Base-by-base conservation (phyloP, 2,113 vertebrate genomes). In the Amblyopsis rosae region DNA sequence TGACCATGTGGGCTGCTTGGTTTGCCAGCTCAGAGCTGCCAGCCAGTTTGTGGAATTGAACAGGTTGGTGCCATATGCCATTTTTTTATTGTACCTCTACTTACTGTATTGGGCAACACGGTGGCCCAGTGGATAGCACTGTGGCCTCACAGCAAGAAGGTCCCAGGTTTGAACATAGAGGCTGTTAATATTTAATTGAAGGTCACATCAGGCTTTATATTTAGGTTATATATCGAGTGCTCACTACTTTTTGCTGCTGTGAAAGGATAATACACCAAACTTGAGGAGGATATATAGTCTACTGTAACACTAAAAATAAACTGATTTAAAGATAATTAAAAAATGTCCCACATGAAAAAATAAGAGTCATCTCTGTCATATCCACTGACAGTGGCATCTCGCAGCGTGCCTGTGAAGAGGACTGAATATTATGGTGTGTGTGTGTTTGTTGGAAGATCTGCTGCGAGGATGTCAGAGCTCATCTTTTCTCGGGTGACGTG, bases 401-500 rank as follows among this genome's bases (percentile, higher is more conserved):
- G 12, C 67, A 72, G 72, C 55, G 64, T 84, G 66, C 65, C 68
- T 70, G 77, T 71, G 79, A 82, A 75, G 62, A 76, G 68, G 80
- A 76, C 45, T 65, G 63, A 66, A 26, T 26, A 26, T 81, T 68
- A 48, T 19, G 63, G 81, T 81, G 73, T 79, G 77, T 81, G 81
- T 81, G 73, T 77, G 77, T 81, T 77, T 83, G 77, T 56, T 26
- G 56, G 74, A 65, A 61, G 64, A 67, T 84, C 13, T 32, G 75
- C 79, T 77, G 62, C 56, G 58, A 79, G 81, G 68, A 79, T 90
- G 89, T 87, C 87, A 82, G 64, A 80, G 72, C 80, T 83, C 80
- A 85, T 89, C 71, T 73, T 13, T 1, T 76, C 51, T 55, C 12
- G 54, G 66, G 81, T 86, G 87, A 83, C 82, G 86, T 33, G 67